Evolutionary conservation across 2,888 invertebrate species (phyloP), one percentile per base, ranked within the genome.

Genomic region (Encarsia formosa): DNA sequence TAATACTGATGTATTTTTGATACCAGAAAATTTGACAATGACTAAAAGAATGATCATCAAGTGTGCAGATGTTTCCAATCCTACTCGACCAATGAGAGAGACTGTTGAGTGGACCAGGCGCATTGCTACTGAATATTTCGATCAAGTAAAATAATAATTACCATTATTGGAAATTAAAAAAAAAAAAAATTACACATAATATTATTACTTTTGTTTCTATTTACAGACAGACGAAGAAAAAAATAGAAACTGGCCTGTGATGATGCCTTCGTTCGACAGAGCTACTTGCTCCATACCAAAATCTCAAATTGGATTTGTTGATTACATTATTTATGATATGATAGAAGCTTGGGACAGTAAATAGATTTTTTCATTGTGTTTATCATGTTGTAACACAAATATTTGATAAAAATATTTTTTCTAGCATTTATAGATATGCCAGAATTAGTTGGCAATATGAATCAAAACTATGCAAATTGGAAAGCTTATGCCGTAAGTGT

Each of bases 221-320:
- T 6, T 5, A 43, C 16, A 98, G 82, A 98, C 98, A 6, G 96
- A 96, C 69, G 96, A 97, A 70, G 98, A 99, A 76, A 94, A 93
- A 69, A 80, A 81, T 13, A 82, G 84, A 60, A 87, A 86, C 42
- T 76, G 98, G 66, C 97, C 98, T 1, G 91, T 98, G 8, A 93
- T 97, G 58, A 98, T 99, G 98, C 96, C 97, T 8, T 90, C 95
- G 84, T 99, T 98, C 76, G 97, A 98, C 76, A 83, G 96, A 62
- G 81, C 85, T 54, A 87, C 91, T 2, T 97, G 97, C 77, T 96
- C 95, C 67, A 91, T 99, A 71, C 96, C 98, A 47, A 91, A 95
- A 77, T 94, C 96, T 54, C 98, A 98, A 79, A 92, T 94, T 66
- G 94, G 95, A 51, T 98, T 98, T 77, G 89, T 96, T 60, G 97